A percentile compares a stretch with the other conserved stretches of the same genome.
These are phyloP conservation scores for Corythornis madagascariensis DNA, from an alignment of 2,113 vertebrate species.

Conservation along the genomic window DNA sequence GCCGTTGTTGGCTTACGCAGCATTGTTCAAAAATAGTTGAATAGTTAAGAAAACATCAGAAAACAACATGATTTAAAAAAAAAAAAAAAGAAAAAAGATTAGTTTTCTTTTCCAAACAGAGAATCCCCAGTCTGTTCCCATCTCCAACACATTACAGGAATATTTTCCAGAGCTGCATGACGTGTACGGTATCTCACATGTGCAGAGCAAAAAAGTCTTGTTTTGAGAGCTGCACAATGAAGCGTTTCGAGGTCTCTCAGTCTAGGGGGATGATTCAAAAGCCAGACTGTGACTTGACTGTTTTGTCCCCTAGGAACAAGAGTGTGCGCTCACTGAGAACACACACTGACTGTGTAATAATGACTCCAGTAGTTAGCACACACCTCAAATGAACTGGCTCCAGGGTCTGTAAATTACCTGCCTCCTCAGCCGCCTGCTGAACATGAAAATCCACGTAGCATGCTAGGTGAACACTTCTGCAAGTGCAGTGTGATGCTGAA, in stretches of 20 bases:
- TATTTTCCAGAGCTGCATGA: neutral
- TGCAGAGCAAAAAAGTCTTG: neutral
- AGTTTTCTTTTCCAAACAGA: neutral
- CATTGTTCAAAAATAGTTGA: neutral
- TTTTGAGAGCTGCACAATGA: neutral
- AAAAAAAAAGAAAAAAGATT: neutral
- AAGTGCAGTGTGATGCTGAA: neutral
- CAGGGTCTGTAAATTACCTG: neutral
- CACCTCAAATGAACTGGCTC: neutral
- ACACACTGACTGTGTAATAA: neutral
- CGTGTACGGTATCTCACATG: rapidly evolving
- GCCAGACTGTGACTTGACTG: neutral
- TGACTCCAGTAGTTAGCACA: neutral
- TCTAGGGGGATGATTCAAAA: neutral
- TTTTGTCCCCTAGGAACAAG: neutral
- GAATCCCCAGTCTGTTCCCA: neutral
- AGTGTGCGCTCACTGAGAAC: neutral
- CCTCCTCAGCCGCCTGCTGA: neutral
- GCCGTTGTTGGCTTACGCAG: neutral
- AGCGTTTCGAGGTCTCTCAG: neutral
- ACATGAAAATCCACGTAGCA: neutral
- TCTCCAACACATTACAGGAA: neutral
- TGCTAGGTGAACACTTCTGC: neutral
- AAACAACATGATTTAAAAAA: neutral
- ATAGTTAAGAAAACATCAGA: neutral